These are phyloP conservation scores for Ammospiza nelsoni DNA, from an alignment of 2,113 vertebrate genomes.

Conservation along the genomic window DNA sequence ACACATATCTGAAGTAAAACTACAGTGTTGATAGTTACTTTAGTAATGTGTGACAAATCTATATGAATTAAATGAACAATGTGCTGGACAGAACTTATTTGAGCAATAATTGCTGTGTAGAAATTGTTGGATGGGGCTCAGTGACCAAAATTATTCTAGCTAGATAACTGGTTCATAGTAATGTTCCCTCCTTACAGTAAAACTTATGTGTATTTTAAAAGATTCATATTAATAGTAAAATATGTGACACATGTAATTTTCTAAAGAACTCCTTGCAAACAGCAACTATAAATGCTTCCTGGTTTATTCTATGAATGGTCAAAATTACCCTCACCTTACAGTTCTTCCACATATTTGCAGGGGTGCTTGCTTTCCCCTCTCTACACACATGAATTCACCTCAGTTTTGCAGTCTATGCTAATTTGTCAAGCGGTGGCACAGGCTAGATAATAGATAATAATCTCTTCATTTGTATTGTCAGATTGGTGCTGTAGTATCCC, in stretches of 20 bases:
- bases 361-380: accelerated
- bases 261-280: background rate
- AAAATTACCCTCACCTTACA: background rate
- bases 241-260: background rate
- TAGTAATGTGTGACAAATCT: background rate
- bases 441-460: background rate
- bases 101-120: background rate
- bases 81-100: background rate
- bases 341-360: background rate
- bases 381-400: too few relatives aligned
- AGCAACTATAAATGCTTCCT: background rate
- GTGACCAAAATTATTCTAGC: background rate
- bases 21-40: background rate
- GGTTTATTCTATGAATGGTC: background rate
- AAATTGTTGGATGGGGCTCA: background rate
- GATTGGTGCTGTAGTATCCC: background rate
- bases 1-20: background rate
- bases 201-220: background rate
- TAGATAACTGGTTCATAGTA: background rate
- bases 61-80: background rate
- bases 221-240: background rate
- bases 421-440: background rate
- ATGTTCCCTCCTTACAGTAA: background rate
- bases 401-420: background rate
- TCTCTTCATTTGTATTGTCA: background rate